Conservation (phyloP, 2,113 vertebrate genomes). For the Leptosomus discolor region DNA sequence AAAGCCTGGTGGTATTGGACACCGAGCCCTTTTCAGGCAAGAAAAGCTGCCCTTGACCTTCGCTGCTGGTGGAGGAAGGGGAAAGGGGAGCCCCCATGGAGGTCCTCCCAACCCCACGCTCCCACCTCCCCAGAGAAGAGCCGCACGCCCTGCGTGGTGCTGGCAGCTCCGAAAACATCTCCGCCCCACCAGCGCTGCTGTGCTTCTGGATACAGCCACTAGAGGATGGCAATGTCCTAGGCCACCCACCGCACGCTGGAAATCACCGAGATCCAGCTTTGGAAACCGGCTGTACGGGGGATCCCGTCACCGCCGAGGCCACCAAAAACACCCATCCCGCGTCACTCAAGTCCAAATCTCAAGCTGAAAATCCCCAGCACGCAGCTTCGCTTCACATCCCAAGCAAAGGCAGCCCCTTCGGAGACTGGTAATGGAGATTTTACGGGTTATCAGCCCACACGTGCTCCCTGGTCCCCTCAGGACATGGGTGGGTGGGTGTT, state of each 20-base stretch:
- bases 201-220: constrained; percentile 27
- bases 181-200: neutral
- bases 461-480: neutral
- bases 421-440: neutral
- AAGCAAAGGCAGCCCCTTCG: neutral
- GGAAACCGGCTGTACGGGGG: accelerated
- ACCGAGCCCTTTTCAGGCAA: neutral
- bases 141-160: accelerated
- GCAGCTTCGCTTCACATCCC: neutral
- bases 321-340: neutral
- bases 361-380: neutral
- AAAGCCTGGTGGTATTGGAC: neutral
- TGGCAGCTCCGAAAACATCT: accelerated
- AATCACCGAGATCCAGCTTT: neutral
- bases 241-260: neutral
- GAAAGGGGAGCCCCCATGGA: neutral
- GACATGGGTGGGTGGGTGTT: accelerated
- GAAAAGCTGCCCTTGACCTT: neutral
- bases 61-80: neutral
- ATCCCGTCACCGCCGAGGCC: accelerated
- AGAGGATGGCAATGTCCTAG: constrained; percentile 50
- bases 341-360: neutral
- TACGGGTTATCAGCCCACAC: neutral
- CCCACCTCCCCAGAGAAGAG: neutral
- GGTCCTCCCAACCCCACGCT: accelerated